Percentiles rank a stretch among this genome's conserved stretches.
Evolutionary conservation across 2,797 vertebrate species (phyloP).

Genomic region (Tolypeutes matacus): DNA sequence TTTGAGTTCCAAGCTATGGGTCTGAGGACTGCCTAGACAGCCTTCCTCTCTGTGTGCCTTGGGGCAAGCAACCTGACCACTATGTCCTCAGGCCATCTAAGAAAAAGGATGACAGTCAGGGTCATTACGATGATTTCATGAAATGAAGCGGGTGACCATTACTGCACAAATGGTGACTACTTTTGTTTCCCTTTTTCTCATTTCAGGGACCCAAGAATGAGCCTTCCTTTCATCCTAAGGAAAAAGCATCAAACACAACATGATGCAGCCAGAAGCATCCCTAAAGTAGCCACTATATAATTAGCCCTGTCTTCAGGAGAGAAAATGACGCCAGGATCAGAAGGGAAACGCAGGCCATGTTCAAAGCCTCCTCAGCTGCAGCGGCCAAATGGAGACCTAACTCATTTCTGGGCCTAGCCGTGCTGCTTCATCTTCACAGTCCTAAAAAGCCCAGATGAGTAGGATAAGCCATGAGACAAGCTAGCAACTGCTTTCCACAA

Average conservation of each 20-base stretch:
- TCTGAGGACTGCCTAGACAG: neutral
- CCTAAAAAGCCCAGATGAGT: neutral
- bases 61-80: neutral
- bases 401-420: neutral
- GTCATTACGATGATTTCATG: neutral
- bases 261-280: slow-evolving; percentile 45
- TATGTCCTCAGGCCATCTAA: neutral
- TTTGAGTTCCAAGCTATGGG: neutral
- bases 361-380: neutral
- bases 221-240: neutral
- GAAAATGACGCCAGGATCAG: slow-evolving; percentile 44
- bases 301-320: slow-evolving; percentile 69
- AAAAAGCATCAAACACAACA: slow-evolving; percentile 41
- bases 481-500: neutral
- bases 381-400: slow-evolving; percentile 29
- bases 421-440: neutral
- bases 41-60: neutral
- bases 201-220: slow-evolving; percentile 29
- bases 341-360: slow-evolving; percentile 51
- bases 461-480: neutral
- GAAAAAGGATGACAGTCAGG: neutral
- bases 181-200: slow-evolving; percentile 10
- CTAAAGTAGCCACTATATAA: slow-evolving; percentile 69
- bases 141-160: neutral
- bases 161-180: neutral